Evolutionary conservation across 2,113 vertebrate species (phyloP).

Genomic region (Equus przewalskii): DNA sequence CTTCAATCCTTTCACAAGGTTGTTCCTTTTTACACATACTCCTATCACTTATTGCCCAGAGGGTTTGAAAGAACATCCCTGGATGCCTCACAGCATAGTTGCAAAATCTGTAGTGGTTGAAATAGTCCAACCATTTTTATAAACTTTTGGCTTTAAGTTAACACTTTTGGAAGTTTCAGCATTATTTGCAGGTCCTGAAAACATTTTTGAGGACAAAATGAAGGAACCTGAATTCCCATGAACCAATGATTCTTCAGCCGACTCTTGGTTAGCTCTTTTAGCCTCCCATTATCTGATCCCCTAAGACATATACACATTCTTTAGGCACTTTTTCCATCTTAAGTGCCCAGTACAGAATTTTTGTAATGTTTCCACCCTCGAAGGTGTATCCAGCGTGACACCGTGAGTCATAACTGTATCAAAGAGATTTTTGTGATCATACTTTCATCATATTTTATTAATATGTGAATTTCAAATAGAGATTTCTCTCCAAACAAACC

Average conservation of each 20-base stretch:
- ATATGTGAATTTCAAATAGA: not conserved
- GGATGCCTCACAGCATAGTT: not conserved
- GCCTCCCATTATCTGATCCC: not conserved
- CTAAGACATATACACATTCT: not conserved
- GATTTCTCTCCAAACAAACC: not conserved
- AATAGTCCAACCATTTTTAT: constrained; percentile 16
- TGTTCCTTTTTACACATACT: constrained; percentile 7
- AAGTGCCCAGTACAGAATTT: not conserved
- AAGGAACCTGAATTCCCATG: not conserved
- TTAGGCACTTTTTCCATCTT: not conserved
- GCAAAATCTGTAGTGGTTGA: constrained; percentile 45
- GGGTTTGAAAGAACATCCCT: not conserved
- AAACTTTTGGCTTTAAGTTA: constrained; percentile 28
- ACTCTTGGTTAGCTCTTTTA: not conserved
- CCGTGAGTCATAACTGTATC: not conserved
- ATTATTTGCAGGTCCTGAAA: constrained; percentile 6
- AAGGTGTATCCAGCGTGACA: not conserved
- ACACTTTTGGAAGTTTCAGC: constrained; percentile 35
- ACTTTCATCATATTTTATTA: not conserved
- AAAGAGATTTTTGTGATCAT: not conserved
- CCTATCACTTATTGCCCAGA: not conserved
- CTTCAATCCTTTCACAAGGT: not conserved
- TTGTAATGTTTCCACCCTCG: not conserved
- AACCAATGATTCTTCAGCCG: not conserved
- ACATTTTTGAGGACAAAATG: not conserved